A percentile compares a stretch with the other conserved stretches of the same genome.
phyloP scores from a whole-genome alignment of 2,888 invertebrate genomes.

The Nipponacmea schrenckii region DNA sequence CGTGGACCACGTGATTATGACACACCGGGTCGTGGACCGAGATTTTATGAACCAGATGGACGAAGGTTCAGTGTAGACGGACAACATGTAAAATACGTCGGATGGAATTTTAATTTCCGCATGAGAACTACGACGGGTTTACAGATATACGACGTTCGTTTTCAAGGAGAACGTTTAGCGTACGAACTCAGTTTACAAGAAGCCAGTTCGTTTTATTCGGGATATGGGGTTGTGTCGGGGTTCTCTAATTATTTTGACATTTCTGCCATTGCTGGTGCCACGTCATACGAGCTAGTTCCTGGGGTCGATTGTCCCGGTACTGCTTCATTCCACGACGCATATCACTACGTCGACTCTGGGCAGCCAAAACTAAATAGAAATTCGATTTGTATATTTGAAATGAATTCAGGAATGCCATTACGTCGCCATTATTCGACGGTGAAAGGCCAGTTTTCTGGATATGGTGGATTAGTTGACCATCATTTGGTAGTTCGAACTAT shows the following conservation, averaged over 20 bases:
- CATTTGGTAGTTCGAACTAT: conserved; percentile 53
- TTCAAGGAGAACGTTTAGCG: conserved; percentile 52
- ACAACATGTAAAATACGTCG: conserved; percentile 54
- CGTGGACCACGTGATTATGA: conserved; percentile 42
- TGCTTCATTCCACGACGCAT: conserved; percentile 50
- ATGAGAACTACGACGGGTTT: conserved; percentile 52
- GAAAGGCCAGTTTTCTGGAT: conserved; percentile 27
- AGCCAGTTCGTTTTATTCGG: conserved; percentile 52
- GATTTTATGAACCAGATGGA: conserved; percentile 53
- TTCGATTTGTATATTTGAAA: conserved; percentile 59
- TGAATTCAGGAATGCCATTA: conserved; percentile 50
- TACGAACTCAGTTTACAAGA: conserved; percentile 62
- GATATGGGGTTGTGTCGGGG: conserved; percentile 48
- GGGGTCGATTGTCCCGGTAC: conserved; percentile 62
- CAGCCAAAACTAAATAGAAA: conserved; percentile 38
- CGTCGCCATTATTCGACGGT: conserved; percentile 52
- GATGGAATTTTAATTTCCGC: conserved; percentile 59
- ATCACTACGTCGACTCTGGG: conserved; percentile 43
- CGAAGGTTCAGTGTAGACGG: conserved; percentile 52
- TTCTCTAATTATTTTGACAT: conserved; percentile 47
- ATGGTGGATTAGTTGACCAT: conserved; percentile 49
- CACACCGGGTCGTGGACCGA: conserved; percentile 47
- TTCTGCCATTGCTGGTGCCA: conserved; percentile 52
- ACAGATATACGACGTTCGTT: conserved; percentile 54
- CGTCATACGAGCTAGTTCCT: conserved; percentile 50